phyloP scores from a whole-genome alignment of 35 echinoderm and acorn worm genomes.

The Apostichopus parvimensis region DNA sequence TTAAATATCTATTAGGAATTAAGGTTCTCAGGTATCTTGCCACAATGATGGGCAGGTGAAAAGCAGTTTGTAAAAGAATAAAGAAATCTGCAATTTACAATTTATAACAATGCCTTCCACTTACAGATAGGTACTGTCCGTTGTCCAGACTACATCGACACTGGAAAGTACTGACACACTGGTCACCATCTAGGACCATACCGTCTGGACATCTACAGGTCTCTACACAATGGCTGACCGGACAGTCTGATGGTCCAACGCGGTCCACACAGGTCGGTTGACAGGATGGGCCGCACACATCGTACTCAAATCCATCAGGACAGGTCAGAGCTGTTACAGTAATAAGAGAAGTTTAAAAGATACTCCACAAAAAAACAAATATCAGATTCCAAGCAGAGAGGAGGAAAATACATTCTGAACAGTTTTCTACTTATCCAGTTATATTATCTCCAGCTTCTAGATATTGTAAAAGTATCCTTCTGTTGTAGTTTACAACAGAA shows the following conservation, averaged over 20 bases:
- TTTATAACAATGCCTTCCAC: background rate
- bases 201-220: constrained; percentile 69
- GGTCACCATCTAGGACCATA: constrained; percentile 50
- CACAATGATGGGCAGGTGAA: too few species aligned
- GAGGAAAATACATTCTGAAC: too few species aligned
- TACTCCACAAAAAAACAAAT: too few species aligned
- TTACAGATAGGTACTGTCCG: constrained; percentile 45
- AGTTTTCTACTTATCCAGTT: too few species aligned
- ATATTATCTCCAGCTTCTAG: too few species aligned
- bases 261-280: constrained; percentile 48
- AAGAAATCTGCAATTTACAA: background rate
- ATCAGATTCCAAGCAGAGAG: too few species aligned
- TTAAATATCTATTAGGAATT: too few species aligned
- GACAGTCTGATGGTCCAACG: background rate
- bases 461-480: too few species aligned
- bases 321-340: constrained; percentile 17
- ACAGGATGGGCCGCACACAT: constrained; percentile 49
- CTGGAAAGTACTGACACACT: constrained; percentile 57
- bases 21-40: too few species aligned
- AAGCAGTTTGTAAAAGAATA: background rate
- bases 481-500: too few species aligned
- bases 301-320: constrained; percentile 32
- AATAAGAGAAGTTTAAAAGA: too few species aligned
- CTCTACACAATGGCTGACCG: constrained; percentile 56
- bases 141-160: constrained; percentile 60